phyloP scores from a whole-genome alignment of 2,797 vertebrate species.

The Catharus ustulatus region DNA sequence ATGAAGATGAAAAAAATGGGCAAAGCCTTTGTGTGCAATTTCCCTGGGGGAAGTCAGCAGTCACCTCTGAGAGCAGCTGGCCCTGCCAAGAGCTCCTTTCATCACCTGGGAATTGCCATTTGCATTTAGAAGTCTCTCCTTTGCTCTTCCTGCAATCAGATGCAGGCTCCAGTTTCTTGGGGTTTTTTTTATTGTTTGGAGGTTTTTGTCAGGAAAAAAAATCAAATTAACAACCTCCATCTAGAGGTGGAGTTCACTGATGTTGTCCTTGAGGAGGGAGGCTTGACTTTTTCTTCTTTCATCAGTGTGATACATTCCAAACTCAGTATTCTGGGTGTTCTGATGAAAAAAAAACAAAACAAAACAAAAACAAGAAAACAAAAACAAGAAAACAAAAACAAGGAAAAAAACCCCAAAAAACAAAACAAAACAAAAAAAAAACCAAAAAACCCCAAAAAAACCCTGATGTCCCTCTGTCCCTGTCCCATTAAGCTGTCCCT shows the following conservation, averaged over 20 bases:
- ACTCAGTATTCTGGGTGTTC: background rate
- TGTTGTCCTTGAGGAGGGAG: background rate
- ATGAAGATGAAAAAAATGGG: rapidly evolving
- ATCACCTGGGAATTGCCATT: background rate
- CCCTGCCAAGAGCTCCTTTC: background rate
- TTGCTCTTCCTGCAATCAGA: background rate
- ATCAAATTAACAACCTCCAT: background rate
- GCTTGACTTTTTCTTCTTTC: background rate
- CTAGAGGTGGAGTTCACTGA: background rate
- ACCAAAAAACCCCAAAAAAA: no score
- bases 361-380: no score
- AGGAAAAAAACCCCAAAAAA: no score
- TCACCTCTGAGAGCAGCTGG: background rate
- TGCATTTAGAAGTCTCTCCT: background rate
- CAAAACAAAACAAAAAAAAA: no score
- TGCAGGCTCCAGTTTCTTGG: background rate
- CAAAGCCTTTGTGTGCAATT: background rate
- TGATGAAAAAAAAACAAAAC: no score
- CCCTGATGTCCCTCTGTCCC: no score
- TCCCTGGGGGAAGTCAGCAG: background rate
- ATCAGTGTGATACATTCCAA: background rate
- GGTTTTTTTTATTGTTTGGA: background rate
- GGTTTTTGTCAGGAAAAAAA: background rate
- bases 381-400: no score
- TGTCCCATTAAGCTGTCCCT: no score